Evolutionary conservation across 2,113 vertebrate genomes (phyloP), one percentile per base, ranked within the genome.

Genomic region (Dryoscopus gambensis): DNA sequence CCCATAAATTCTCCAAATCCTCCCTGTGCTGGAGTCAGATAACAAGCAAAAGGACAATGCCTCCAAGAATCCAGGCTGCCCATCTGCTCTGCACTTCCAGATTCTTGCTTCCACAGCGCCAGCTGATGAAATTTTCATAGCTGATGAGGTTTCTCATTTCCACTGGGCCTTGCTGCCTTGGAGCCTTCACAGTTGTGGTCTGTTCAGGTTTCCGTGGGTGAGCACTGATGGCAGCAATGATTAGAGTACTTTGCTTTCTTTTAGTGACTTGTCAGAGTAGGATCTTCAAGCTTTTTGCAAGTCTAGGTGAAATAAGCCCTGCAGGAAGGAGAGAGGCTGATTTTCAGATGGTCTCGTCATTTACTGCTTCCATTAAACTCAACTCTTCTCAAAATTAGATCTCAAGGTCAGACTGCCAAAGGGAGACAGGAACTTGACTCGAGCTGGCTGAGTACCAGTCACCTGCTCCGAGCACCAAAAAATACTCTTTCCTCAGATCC

Each of bases 91-190:
- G 24, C 52, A 96, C 96, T 97, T 97, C 97, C 96, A 95, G 95
- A 97, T 97, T 97, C 96, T 96, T 95, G 90, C 97, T 94, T 95
- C 96, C 94, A 74, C 64, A 96, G 92, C 89, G 27, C 96, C 86
- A 96, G 96, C 96, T 98, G 98, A 98, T 98, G 96, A 98, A 98
- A 97, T 97, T 98, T 98, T 98, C 97, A 98, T 97, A 96, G 97
- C 95, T 65, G 93, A 90, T 95, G 94, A 89, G 96, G 97, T 97
- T 97, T 97, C 97, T 90, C 96, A 7, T 97, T 97, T 97, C 97
- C 87, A 91, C 53, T 0, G 1, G 93, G 69, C 87, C 94, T 92
- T 96, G 79, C 84, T 92, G 96, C 87, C 94, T 94, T 83, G 93
- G 65, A 97, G 92, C 90, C 76, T 93, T 94, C 95, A 52, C 97